Conservation (phyloP, 1,140 invertebrate genomes). For the Cyrtorhinus lividipennis region DNA sequence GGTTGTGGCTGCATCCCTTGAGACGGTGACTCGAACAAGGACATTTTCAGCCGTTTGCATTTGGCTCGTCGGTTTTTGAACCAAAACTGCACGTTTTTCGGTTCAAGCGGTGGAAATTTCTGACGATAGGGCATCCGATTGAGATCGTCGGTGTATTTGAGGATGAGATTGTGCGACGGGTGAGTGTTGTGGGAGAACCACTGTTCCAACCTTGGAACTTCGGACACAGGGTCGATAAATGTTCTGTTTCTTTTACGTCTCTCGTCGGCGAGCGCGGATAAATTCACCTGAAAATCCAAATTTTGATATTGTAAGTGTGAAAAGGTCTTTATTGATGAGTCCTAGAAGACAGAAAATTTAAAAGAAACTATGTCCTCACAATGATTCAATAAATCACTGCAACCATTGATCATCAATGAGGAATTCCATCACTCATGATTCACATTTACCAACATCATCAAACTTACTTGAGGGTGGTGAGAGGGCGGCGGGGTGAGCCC, state of each 20-base stretch:
- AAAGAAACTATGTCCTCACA: too few relatives aligned
- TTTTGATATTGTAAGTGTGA: background rate
- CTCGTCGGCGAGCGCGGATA: conserved; percentile 45
- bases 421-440: too few relatives aligned
- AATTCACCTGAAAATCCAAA: conserved; percentile 21
- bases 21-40: conserved; percentile 41
- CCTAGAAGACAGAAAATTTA: too few relatives aligned
- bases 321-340: too few relatives aligned
- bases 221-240: conserved; percentile 97
- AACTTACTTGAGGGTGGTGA: conserved; percentile 27
- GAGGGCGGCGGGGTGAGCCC: conserved; percentile 38
- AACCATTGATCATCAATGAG: too few relatives aligned
- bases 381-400: too few relatives aligned
- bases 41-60: conserved; percentile 84
- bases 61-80: conserved; percentile 93
- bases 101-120: conserved; percentile 90
- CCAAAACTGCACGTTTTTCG: conserved; percentile 97
- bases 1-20: conserved; percentile 19
- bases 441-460: too few relatives aligned
- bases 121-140: conserved; percentile 89
- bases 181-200: conserved; percentile 98
- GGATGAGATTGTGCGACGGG: conserved; percentile 88
- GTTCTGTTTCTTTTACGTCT: conserved; percentile 86
- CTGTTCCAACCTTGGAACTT: conserved; percentile 89
- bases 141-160: conserved; percentile 91